Conservation (phyloP, 2,888 invertebrate species). For the Drosophila formosana region DNA sequence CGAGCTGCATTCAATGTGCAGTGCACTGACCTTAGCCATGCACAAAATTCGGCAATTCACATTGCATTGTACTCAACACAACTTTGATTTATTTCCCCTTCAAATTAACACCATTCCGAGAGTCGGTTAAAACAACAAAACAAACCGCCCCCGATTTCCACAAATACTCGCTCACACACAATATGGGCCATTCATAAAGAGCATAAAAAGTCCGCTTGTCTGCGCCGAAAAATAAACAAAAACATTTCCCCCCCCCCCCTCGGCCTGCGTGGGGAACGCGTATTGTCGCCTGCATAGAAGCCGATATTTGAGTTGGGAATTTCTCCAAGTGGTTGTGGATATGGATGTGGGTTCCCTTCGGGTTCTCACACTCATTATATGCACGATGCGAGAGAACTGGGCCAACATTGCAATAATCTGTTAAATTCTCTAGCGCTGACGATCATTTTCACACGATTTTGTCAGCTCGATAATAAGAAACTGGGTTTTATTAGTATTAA, state of each 20-base stretch:
- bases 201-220: slow-evolving; percentile 36
- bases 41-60: slow-evolving; percentile 28
- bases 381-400: not conserved
- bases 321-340: slow-evolving; percentile 6
- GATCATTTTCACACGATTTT: not conserved
- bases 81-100: slow-evolving; percentile 5
- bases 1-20: slow-evolving; percentile 15
- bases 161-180: slow-evolving; percentile 41
- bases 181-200: slow-evolving; percentile 71
- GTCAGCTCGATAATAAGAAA: not conserved
- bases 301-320: slow-evolving; percentile 25
- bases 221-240: slow-evolving; percentile 18
- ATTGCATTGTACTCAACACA: slow-evolving; percentile 12
- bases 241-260: slow-evolving; percentile 12
- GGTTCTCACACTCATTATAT: slow-evolving; percentile 14
- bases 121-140: slow-evolving; percentile 34
- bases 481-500: not conserved
- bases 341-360: not conserved
- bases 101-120: slow-evolving; percentile 60
- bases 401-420: not conserved
- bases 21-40: slow-evolving; percentile 66
- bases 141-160: slow-evolving; percentile 9
- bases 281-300: slow-evolving; percentile 11
- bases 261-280: slow-evolving; percentile 5
- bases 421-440: not conserved